Evolutionary conservation across 2,113 vertebrate species (phyloP), one percentile per base, ranked within the genome.

Genomic region (Rhagologus leucostigma): DNA sequence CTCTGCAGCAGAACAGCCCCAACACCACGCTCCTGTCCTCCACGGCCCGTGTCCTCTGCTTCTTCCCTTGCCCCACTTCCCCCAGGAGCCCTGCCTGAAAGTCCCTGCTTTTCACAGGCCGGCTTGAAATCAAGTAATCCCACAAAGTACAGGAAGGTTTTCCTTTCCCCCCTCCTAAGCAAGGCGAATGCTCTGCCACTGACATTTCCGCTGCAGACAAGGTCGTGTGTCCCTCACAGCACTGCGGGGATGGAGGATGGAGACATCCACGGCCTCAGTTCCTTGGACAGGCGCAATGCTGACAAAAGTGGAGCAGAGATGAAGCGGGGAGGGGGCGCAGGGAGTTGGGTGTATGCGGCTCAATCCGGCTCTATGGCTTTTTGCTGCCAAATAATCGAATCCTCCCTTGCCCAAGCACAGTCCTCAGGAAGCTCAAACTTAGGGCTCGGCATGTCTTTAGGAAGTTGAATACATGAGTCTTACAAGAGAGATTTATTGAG

Each of bases 391-490:
- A 78, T 37, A 55, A 92, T 80, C 29, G 62, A 37, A 90, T 94
- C 75, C 93, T 93, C 76, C 88, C 92, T 90, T 9, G 41, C 85
- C 87, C 50, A 6, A 85, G 88, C 71, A 46, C 50, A 24, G 95
- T 76, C 85, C 73, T 81, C 39, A 6, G 69, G 59, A 77, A 63
- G 91, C 73, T 95, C 84, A 20, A 42, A 84, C 73, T 78, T 8
- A 0, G 69, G 78, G 86, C 68, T 94, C 1, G 1, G 42, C 20
- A 7, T 11, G 30, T 41, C 85, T 92, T 92, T 93, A 97, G 94
- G 90, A 96, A 86, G 94, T 76, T 93, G 94, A 84, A 90, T 93
- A 93, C 95, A 96, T 64, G 4, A 95, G 95, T 83, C 90, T 93
- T 60, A 44, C 42, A 95, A 91, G 59, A 96, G 92, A 94, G 82